phyloP scores from a whole-genome alignment of 2,888 invertebrate species.

The Lysandra bellargus region DNA sequence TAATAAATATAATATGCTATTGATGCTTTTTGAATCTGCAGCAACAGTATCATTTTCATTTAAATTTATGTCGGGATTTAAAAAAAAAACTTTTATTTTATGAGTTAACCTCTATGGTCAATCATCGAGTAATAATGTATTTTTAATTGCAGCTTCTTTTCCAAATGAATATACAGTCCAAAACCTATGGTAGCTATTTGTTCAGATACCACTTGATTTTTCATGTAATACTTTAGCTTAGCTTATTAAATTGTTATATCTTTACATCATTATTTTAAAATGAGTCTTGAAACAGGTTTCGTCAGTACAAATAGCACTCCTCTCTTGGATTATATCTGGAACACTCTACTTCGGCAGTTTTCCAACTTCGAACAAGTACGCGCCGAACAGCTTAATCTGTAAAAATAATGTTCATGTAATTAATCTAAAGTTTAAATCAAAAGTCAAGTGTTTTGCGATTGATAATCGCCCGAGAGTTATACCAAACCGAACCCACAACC shows the following conservation, averaged over 20 bases:
- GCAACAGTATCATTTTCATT: no score
- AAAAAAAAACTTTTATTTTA: background rate
- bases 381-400: constrained; percentile 94
- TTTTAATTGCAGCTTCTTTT: background rate
- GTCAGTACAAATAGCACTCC: background rate
- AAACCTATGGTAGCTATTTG: background rate
- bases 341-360: constrained; percentile 66
- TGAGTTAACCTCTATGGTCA: background rate
- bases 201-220: background rate
- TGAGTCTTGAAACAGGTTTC: background rate
- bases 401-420: constrained; percentile 53
- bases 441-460: background rate
- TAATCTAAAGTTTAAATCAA: background rate
- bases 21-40: no score
- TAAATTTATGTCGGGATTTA: background rate
- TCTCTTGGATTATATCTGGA: background rate
- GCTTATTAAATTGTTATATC: background rate
- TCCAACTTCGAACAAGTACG: constrained; percentile 91
- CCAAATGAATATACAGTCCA: background rate
- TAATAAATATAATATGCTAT: no score
- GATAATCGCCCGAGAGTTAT: background rate
- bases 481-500: no score
- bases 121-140: background rate
- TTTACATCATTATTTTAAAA: background rate
- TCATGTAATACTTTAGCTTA: background rate